A percentile compares a stretch with the other conserved stretches of the same genome.
These are phyloP conservation scores for Lagodon rhomboides DNA, from an alignment of 2,797 vertebrate genomes.

Conservation along the genomic window DNA sequence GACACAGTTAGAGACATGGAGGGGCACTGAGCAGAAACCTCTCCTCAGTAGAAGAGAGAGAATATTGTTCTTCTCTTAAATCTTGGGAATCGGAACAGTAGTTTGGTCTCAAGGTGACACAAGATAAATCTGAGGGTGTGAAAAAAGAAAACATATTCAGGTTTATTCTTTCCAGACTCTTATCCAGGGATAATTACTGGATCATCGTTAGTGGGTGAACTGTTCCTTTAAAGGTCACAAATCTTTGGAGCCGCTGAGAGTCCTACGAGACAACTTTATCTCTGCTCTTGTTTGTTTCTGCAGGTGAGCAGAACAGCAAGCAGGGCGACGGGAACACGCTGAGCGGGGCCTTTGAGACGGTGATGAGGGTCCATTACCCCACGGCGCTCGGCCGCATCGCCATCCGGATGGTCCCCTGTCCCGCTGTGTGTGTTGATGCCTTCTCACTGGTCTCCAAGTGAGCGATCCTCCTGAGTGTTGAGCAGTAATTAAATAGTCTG, in stretches of 20 bases:
- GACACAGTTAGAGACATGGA: too few relatives aligned
- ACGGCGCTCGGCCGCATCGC: slow-evolving; percentile 91
- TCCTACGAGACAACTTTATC: not conserved
- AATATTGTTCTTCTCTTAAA: too few relatives aligned
- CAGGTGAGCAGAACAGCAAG: slow-evolving; percentile 94
- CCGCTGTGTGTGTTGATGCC: slow-evolving; percentile 94
- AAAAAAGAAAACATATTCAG: not conserved
- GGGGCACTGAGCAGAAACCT: too few relatives aligned
- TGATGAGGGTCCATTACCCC: slow-evolving; percentile 97
- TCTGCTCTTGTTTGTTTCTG: slow-evolving; percentile 1
- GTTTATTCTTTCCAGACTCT: too few relatives aligned
- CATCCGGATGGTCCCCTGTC: slow-evolving; percentile 94
- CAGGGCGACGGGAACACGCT: slow-evolving; percentile 96
- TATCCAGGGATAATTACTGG: too few relatives aligned
- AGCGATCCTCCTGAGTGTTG: slow-evolving; percentile 51
- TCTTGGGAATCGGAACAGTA: not conserved
- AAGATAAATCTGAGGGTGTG: not conserved
- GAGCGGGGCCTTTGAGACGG: slow-evolving; percentile 91
- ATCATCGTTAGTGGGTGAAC: too few relatives aligned
- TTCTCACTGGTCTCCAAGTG: slow-evolving; percentile 97
- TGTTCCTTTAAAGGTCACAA: not conserved
- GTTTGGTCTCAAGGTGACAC: not conserved
- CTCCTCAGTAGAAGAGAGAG: too few relatives aligned
- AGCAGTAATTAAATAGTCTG: not conserved
- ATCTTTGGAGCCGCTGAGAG: too few relatives aligned